Base-by-base conservation (phyloP, 2,888 invertebrate species). In the Tupiocoris notatus region DNA sequence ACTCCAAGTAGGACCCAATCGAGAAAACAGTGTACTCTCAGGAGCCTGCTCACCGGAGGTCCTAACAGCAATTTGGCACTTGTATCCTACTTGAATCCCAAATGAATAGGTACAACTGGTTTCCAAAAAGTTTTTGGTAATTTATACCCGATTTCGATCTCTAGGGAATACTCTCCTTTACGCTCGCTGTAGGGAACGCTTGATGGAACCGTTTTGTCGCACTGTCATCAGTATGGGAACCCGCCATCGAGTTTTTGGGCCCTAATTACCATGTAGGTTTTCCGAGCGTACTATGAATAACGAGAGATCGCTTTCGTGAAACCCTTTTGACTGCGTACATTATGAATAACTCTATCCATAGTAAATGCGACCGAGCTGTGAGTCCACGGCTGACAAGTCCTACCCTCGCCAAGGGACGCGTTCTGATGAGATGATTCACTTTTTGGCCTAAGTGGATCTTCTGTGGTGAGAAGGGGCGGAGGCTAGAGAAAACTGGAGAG, bases 341-440 rank as follows among this genome's bases (percentile, higher is more conserved):
- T 71, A 62, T 73, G 39, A 73, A 73, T 73, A 73, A 54, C 73
- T 73, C 73, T 73, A 73, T 73, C 18, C 73, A 73, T 73, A 73
- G 73, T 63, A 73, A 73, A 73, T 73, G 73, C 54, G 62, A 7
- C 21, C 39, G 23, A 6, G 56, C 39, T 20, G 6, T n/a, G 20
- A n/a, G 39, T 22, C 20, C 21, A 23, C 59, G 58, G 18, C 23
- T n/a, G n/a, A n/a, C n/a, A n/a, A n/a, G n/a, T n/a, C 56, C 6
- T 57, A 1, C 23, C 57, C 67, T n/a, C 7, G 63, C 9, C 39
- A 39, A 39, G 39, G 39, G 39, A 54, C 62, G 6, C 24, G 54
- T 22, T n/a, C 54, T 73, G 73, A 73, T 73, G 73, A 73, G 73
- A 73, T 73, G 73, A 73, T 73, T 73, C 73, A 73, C 73, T 73